Conservation (phyloP, 2,797 vertebrate species). For the Brachyrhaphis roseni region DNA sequence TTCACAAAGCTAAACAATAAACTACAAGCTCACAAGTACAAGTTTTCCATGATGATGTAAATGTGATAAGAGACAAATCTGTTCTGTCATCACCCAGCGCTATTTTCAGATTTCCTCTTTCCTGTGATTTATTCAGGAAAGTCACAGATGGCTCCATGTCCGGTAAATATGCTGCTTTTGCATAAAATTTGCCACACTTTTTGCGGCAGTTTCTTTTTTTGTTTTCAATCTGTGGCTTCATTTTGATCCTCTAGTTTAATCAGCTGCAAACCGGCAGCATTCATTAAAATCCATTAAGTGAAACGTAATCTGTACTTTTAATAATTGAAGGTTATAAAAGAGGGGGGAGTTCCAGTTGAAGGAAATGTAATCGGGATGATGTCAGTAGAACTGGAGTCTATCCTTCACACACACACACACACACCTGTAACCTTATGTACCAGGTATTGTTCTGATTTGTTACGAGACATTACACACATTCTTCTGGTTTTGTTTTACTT, state of each 20-base stretch:
- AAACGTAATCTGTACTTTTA: background rate
- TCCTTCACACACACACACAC: background rate
- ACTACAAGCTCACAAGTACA: slow-evolving; percentile 20
- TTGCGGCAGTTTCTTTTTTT: background rate
- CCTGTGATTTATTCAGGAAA: slow-evolving; percentile 2
- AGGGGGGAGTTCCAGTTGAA: background rate
- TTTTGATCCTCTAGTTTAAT: background rate
- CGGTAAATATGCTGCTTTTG: slow-evolving; percentile 8
- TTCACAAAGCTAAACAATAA: slow-evolving; percentile 16
- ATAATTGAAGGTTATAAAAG: background rate
- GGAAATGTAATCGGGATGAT: slow-evolving; percentile 3
- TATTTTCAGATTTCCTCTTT: slow-evolving; percentile 20
- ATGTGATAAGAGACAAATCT: slow-evolving; percentile 27
- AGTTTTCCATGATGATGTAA: slow-evolving; percentile 13
- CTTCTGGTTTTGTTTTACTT: background rate
- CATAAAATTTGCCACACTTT: background rate
- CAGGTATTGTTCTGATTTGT: slow-evolving; percentile 3
- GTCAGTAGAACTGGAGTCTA: background rate
- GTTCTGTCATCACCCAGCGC: slow-evolving; percentile 11
- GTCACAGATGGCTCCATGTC: background rate
- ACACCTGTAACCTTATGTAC: background rate
- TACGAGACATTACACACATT: background rate
- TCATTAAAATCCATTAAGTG: background rate
- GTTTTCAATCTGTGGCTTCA: background rate
- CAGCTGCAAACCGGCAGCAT: background rate